phyloP scores from a whole-genome alignment of 2,888 invertebrate species.

The Pollenia amentaria region DNA sequence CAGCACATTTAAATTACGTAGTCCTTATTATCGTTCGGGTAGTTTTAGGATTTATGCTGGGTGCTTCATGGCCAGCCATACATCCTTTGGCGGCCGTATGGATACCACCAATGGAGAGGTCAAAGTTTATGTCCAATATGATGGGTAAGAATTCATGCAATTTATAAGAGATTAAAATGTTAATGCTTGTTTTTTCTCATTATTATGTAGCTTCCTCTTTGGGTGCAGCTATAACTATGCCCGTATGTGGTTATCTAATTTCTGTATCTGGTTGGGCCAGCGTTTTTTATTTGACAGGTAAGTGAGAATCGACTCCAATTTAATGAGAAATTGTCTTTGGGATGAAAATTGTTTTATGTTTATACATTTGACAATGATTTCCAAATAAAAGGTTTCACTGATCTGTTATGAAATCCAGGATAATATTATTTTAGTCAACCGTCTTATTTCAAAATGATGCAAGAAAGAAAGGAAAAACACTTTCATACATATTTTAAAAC shows the following conservation, averaged over 20 bases:
- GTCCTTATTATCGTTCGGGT: constrained; percentile 90
- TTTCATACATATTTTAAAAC: too few species aligned
- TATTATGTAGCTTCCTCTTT: constrained; percentile 91
- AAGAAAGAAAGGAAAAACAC: too few species aligned
- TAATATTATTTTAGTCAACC: too few species aligned
- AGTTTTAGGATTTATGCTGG: constrained; percentile 90
- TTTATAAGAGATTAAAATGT: not conserved
- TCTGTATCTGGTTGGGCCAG: constrained; percentile 94
- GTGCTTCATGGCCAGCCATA: constrained; percentile 97
- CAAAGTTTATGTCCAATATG: constrained; percentile 96
- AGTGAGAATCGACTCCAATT: constrained; percentile 71
- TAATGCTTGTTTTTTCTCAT: not conserved
- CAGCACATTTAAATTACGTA: constrained; percentile 89
- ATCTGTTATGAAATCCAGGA: too few species aligned
- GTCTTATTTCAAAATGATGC: too few species aligned
- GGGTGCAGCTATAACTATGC: constrained; percentile 96
- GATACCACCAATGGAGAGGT: constrained; percentile 97
- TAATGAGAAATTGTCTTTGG: too few species aligned
- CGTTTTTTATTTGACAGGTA: constrained; percentile 94
- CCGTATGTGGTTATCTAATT: constrained; percentile 93
- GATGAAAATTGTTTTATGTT: too few species aligned
- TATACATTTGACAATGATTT: too few species aligned
- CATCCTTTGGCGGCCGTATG: constrained; percentile 96
- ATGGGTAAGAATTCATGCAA: constrained; percentile 88
- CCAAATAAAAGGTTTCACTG: too few species aligned